Conservation (phyloP, 2,888 invertebrate genomes). For the Ophion ellenae region DNA sequence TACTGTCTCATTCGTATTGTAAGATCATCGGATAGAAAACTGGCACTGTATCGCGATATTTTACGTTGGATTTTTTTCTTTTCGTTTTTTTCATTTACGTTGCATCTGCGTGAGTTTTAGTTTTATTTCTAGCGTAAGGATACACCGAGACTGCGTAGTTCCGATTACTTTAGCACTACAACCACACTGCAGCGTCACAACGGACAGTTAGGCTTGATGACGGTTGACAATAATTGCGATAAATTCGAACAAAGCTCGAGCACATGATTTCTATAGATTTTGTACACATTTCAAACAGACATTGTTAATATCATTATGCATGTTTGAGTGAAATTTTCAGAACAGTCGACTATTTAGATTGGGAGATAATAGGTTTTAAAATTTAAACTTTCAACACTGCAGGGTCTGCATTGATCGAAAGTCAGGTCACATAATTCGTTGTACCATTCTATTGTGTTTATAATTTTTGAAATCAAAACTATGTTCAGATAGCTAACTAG, state of each 20-base stretch:
- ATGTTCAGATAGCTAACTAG: too few species aligned
- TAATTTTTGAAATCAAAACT: too few species aligned
- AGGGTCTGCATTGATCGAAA: too few species aligned
- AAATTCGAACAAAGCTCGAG: background rate
- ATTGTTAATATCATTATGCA: too few species aligned
- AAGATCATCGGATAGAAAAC: slow-evolving; percentile 31
- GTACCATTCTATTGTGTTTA: too few species aligned
- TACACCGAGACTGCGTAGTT: background rate
- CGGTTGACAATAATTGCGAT: background rate
- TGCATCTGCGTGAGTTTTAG: slow-evolving; percentile 57
- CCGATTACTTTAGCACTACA: background rate
- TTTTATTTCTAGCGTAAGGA: slow-evolving; percentile 63
- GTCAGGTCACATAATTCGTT: too few species aligned
- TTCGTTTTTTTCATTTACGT: slow-evolving; percentile 23
- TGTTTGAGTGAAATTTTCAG: too few species aligned
- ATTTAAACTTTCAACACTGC: too few species aligned
- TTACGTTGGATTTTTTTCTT: slow-evolving; percentile 35
- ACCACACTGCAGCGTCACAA: background rate
- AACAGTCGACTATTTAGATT: too few species aligned
- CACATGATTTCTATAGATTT: too few species aligned
- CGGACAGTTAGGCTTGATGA: background rate
- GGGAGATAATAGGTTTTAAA: too few species aligned
- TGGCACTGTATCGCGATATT: slow-evolving; percentile 34
- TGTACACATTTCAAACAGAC: too few species aligned
- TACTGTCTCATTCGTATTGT: slow-evolving; percentile 16